phyloP scores from a whole-genome alignment of 2,888 invertebrate genomes.

The Pristionchus entomophagus region DNA sequence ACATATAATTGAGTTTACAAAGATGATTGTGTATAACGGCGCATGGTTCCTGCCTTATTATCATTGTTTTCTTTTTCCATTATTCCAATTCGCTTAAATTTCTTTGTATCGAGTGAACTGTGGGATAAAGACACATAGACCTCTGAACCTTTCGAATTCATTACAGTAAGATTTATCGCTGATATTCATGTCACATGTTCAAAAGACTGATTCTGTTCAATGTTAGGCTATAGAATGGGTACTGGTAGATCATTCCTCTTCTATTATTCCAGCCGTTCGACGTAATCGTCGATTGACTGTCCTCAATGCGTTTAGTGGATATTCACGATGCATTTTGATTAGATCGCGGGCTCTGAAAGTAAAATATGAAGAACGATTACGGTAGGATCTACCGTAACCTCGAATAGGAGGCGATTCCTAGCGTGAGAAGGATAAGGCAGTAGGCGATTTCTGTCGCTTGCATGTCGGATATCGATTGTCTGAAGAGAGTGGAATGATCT shows the following conservation, averaged over 20 bases:
- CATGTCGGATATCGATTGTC: not conserved
- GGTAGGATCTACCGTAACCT: conserved; percentile 1
- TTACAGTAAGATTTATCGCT: conserved; percentile 37
- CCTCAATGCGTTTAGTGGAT: conserved; percentile 8
- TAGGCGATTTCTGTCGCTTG: not conserved
- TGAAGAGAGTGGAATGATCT: not conserved
- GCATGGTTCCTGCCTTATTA: conserved; percentile 13
- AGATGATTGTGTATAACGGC: conserved; percentile 24
- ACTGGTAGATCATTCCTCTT: conserved; percentile 11
- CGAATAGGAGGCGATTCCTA: not conserved
- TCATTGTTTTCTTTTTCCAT: conserved; percentile 10
- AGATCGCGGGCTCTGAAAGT: conserved; percentile 26
- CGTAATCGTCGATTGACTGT: conserved; percentile 20
- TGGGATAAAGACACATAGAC: conserved; percentile 39
- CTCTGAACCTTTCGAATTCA: not conserved
- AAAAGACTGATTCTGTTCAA: not conserved
- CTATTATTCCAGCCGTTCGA: not conserved
- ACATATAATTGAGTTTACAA: conserved; percentile 18
- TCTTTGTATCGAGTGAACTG: conserved; percentile 19
- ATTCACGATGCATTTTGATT: conserved; percentile 3
- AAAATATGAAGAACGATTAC: not conserved
- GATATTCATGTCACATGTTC: conserved; percentile 36
- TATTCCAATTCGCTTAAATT: conserved; percentile 30
- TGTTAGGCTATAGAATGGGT: not conserved
- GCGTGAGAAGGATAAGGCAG: not conserved